phyloP scores from a whole-genome alignment of 1,140 invertebrate species.

The Cotesia chilonis region DNA sequence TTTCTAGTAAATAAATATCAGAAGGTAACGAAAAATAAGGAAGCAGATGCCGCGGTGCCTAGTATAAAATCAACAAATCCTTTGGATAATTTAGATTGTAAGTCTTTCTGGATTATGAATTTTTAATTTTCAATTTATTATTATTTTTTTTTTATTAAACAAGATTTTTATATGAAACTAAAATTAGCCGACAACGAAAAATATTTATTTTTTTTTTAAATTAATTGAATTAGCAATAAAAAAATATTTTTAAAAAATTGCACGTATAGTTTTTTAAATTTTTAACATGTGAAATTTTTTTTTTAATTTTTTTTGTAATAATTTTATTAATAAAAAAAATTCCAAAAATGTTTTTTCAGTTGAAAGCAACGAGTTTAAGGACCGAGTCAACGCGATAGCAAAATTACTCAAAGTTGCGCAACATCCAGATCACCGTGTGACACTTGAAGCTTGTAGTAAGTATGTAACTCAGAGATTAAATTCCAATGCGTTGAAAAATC shows the following conservation, averaged over 20 bases:
- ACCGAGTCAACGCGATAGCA: constrained; percentile 80
- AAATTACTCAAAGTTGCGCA: constrained; percentile 80
- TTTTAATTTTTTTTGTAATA: too few relatives aligned
- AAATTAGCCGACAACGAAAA: too few relatives aligned
- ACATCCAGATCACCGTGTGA: constrained; percentile 83
- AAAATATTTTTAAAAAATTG: too few relatives aligned
- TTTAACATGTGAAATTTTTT: too few relatives aligned
- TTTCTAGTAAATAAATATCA: constrained; percentile 77
- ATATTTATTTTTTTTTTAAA: too few relatives aligned
- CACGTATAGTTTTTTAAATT: too few relatives aligned
- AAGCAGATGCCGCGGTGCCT: constrained; percentile 69
- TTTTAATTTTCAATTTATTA: neutral
- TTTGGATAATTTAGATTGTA: constrained; percentile 85
- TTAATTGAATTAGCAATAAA: too few relatives aligned
- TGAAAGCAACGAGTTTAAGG: constrained; percentile 81
- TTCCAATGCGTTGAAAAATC: constrained; percentile 72
- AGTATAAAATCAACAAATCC: constrained; percentile 81
- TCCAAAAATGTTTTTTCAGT: constrained; percentile 70
- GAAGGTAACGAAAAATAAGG: constrained; percentile 68
- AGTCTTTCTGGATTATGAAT: constrained; percentile 60
- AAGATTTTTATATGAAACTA: neutral
- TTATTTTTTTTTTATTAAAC: neutral
- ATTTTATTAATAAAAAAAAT: neutral
- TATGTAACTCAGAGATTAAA: constrained; percentile 75
- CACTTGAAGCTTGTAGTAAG: constrained; percentile 78